phyloP scores from a whole-genome alignment of 2,888 invertebrate species.

The Ichneumon xanthorius region DNA sequence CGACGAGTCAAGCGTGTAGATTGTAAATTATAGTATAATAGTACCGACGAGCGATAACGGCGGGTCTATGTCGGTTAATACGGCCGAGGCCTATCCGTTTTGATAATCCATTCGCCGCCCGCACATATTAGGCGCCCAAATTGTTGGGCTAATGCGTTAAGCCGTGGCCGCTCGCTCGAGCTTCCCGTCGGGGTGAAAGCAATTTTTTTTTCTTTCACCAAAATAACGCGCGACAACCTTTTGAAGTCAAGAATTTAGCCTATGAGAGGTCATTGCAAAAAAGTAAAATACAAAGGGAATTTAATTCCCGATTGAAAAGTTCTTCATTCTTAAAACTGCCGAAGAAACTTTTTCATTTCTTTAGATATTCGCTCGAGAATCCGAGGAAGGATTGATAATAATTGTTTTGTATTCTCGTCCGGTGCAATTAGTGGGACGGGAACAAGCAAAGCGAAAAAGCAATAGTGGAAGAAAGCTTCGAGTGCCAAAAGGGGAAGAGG shows the following conservation, averaged over 20 bases:
- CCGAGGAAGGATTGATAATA: slow-evolving; percentile 26
- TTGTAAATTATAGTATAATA: slow-evolving; percentile 49
- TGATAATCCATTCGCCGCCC: slow-evolving; percentile 23
- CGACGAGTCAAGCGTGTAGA: slow-evolving; percentile 16
- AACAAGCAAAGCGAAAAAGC: not conserved
- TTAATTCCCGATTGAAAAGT: not conserved
- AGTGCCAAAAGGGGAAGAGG: not conserved
- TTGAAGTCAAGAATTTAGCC: not conserved
- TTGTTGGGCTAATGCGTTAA: not conserved
- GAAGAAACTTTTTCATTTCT: not conserved
- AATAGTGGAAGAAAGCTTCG: not conserved
- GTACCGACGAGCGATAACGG: slow-evolving; percentile 39
- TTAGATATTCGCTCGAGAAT: slow-evolving; percentile 22
- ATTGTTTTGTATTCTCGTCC: slow-evolving; percentile 20
- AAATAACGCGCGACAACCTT: not conserved
- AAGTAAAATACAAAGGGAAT: not conserved
- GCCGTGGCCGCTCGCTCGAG: not conserved
- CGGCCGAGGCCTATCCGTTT: slow-evolving; percentile 34
- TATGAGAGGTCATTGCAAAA: not conserved
- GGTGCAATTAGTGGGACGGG: slow-evolving; percentile 36
- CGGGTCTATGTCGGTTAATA: slow-evolving; percentile 6
- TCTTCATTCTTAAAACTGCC: not conserved
- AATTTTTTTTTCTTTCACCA: not conserved
- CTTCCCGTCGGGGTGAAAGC: not conserved
- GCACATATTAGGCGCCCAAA: not conserved